Base-by-base conservation (phyloP, 2,797 vertebrate species). In the Acrossocheilus wenchowensis region DNA sequence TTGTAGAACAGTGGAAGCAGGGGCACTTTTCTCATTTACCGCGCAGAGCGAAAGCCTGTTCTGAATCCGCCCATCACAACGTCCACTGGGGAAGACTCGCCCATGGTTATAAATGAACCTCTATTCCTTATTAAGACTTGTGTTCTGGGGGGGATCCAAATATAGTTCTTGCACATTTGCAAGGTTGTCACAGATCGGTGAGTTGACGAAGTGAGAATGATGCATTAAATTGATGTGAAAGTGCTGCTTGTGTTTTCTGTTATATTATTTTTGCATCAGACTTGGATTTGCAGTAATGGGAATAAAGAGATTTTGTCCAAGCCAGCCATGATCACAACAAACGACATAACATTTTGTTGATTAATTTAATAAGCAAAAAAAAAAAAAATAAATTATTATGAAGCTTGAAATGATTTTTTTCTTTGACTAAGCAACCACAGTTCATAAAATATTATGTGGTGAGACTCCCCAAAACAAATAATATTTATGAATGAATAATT, bases 91-190 rank as follows among this genome's bases (percentile, higher is more conserved):
- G 82, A 60, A 64, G 64, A 50, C 66, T 75, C 1, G 69, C 48
- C 64, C 52, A 57, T 74, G 12, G 89, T 73, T 89, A 82, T 83
- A 83, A 86, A 89, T 86, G 71, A 77, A 50, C 69, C 72, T 72
- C 81, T 84, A 69, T 89, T 82, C 62, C 77, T 91, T 87, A 89
- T 88, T 86, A 87, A 89, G 83, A 78, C 78, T 69, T 68, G 77
- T 87, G 81, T 89, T 85, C 86, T 84, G 15, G 78, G 10, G 72
- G 75, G 82, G 45, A 84, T 83, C 62, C 85, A 89, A 81, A 90
- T 89, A 85, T 83, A 89, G 71, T 73, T 82, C 52, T 77, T 52
- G 81, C 68, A 73, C 52, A 41, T 73, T 69, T 75, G 88, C 52
- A 81, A 81, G 64, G 57, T 85, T 80, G 19, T 39, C 81, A 84